Percentiles rank a stretch among this genome's conserved stretches.
Evolutionary conservation across 2,797 vertebrate genomes (phyloP).

Genomic region (Schizopygopsis pylzovi): DNA sequence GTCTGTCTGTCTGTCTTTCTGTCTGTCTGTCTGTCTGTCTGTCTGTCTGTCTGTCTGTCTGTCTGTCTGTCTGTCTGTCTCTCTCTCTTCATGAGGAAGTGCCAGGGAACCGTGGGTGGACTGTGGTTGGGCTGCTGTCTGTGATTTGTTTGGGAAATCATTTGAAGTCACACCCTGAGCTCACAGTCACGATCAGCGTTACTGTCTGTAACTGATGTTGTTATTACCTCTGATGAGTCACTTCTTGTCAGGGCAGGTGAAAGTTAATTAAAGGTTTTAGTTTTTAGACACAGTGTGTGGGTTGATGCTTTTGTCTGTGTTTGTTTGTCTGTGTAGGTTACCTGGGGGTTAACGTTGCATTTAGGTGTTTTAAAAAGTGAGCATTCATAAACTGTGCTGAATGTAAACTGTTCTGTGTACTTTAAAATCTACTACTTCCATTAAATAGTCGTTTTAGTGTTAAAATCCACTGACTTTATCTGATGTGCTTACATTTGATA

Average conservation of each 20-base stretch:
- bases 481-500: not conserved
- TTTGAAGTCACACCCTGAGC: constrained; percentile 46
- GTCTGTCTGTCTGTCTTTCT: too few species aligned
- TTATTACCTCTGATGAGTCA: constrained; percentile 35
- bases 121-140: constrained; percentile 22
- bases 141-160: constrained; percentile 51
- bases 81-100: constrained; percentile 6
- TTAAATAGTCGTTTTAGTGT: not conserved
- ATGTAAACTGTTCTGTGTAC: not conserved
- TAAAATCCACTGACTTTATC: not conserved
- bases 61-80: too few species aligned
- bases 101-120: constrained; percentile 2
- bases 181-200: not conserved
- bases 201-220: constrained; percentile 20
- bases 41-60: too few species aligned
- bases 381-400: not conserved
- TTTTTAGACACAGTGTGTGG: constrained; percentile 16
- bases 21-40: too few species aligned
- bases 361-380: constrained; percentile 5
- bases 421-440: not conserved
- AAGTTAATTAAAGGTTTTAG: constrained; percentile 35
- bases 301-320: constrained; percentile 23
- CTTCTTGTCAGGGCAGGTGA: constrained; percentile 29
- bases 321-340: constrained; percentile 31
- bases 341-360: not conserved